Conservation (phyloP, 2,888 invertebrate species). For the Apodemia mormo region DNA sequence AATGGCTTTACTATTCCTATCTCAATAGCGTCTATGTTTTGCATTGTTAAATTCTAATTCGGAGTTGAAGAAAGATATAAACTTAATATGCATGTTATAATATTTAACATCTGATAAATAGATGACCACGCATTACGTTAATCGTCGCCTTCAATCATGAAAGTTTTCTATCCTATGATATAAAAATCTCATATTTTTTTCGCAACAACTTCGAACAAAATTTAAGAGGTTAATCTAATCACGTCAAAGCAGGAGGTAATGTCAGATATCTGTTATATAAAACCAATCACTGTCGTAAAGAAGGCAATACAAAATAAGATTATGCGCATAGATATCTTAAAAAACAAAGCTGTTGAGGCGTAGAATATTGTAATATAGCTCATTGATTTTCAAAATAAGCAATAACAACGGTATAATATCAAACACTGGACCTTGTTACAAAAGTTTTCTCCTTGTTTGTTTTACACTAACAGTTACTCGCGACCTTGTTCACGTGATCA, state of each 20-base stretch:
- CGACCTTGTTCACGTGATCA: no score
- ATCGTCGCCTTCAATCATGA: no score
- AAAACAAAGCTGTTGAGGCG: conserved; percentile 19
- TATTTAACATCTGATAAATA: no score
- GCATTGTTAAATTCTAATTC: no score
- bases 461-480: neutral
- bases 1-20: no score
- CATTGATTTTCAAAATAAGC: conserved; percentile 20
- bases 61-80: no score
- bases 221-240: neutral
- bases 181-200: neutral
- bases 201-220: neutral
- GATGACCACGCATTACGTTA: no score
- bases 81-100: no score
- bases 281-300: neutral
- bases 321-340: conserved; percentile 9
- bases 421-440: neutral
- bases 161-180: no score
- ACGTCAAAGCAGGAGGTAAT: neutral
- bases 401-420: conserved; percentile 6
- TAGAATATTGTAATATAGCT: conserved; percentile 19
- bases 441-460: neutral
- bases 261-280: neutral
- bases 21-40: no score
- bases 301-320: neutral